A percentile compares a stretch with the other conserved stretches of the same genome.
Evolutionary conservation across 2,113 vertebrate species (phyloP).

Genomic region (Calonectris borealis): DNA sequence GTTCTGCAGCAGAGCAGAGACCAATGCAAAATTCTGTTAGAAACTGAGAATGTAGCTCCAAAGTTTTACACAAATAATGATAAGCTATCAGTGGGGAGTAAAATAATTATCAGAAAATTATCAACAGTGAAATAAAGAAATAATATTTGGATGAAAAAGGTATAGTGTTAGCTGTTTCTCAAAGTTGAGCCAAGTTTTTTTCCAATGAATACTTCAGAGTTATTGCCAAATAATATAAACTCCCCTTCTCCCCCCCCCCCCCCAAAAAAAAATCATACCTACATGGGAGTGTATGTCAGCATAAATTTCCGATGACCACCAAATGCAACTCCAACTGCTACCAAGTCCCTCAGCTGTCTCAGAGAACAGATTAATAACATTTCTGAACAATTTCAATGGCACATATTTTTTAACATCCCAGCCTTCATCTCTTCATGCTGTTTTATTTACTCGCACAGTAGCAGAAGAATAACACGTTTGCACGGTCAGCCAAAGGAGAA

Average conservation of each 20-base stretch:
- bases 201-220: background rate
- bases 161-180: background rate
- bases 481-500: background rate
- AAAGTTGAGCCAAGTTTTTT: background rate
- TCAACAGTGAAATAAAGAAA: background rate
- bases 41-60: background rate
- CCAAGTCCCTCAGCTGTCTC: background rate
- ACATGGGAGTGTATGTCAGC: background rate
- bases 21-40: background rate
- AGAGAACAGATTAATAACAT: background rate
- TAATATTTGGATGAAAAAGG: background rate
- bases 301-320: background rate
- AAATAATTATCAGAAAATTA: background rate
- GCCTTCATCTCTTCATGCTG: background rate
- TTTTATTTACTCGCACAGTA: background rate
- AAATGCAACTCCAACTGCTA: background rate
- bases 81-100: background rate
- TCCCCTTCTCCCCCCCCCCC: accelerated
- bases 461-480: background rate
- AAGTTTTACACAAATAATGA: background rate
- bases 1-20: background rate
- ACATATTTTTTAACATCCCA: background rate
- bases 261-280: background rate
- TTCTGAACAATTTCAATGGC: too few relatives aligned
- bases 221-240: background rate